Conservation (phyloP, 2,113 vertebrate species). For the Bos indicus region DNA sequence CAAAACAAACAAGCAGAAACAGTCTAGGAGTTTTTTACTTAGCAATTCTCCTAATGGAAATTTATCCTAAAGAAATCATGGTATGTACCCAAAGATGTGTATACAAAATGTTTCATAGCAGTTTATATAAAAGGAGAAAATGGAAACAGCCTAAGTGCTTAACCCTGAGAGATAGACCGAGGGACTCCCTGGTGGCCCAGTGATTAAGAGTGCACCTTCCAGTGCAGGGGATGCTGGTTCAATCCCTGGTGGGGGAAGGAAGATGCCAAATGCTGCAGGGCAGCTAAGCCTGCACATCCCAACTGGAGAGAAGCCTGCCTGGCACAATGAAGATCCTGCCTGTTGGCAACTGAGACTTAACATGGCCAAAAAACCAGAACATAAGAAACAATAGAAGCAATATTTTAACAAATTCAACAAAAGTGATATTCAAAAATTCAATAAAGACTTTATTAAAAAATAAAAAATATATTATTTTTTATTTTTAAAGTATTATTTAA, state of each 20-base stretch:
- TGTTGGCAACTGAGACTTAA: background rate
- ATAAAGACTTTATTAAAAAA: background rate
- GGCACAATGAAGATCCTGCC: background rate
- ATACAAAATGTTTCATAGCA: background rate
- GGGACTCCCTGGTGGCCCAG: background rate
- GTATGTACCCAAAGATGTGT: background rate
- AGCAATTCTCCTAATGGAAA: background rate
- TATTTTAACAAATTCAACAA: background rate
- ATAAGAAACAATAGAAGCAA: background rate
- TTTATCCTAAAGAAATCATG: background rate
- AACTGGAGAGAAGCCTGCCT: background rate
- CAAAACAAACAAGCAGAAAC: background rate
- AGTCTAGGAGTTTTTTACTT: background rate
- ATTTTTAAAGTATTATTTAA: background rate
- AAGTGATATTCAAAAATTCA: background rate
- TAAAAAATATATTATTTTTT: background rate
- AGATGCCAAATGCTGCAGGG: background rate
- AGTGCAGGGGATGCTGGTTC: background rate
- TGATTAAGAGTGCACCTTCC: background rate
- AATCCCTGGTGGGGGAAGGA: background rate
- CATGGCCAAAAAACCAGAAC: background rate
- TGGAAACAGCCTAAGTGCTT: background rate
- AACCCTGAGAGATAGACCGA: background rate
- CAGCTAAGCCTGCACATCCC: background rate
- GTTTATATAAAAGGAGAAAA: background rate